Percentiles rank a stretch among this genome's conserved stretches.
These are phyloP conservation scores for Pardosa pseudoannulata DNA, from an alignment of 2,888 invertebrate species.

Conservation along the genomic window DNA sequence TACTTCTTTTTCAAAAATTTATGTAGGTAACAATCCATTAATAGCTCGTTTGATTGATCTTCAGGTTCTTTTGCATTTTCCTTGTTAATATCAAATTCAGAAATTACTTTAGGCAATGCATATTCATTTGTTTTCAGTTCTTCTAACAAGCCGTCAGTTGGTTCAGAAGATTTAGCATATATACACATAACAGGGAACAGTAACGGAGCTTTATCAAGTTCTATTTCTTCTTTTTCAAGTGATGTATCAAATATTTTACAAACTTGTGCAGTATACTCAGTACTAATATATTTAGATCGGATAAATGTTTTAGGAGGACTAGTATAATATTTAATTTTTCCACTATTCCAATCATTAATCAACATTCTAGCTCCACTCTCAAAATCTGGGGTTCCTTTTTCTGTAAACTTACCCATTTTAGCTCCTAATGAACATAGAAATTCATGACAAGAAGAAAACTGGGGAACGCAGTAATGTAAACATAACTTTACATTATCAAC, in stretches of 20 bases:
- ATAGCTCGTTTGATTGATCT: slow-evolving; percentile 83
- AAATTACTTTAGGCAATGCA: not conserved
- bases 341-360: slow-evolving; percentile 93
- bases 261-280: slow-evolving; percentile 86
- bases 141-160: slow-evolving; percentile 80
- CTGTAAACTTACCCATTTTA: slow-evolving; percentile 90
- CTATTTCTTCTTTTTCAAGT: slow-evolving; percentile 81
- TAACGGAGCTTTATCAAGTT: slow-evolving; percentile 52
- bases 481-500: slow-evolving; percentile 88
- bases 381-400: slow-evolving; percentile 92
- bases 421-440: slow-evolving; percentile 87
- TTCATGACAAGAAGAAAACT: slow-evolving; percentile 80
- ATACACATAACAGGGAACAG: slow-evolving; percentile 71
- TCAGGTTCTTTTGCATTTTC: slow-evolving; percentile 81
- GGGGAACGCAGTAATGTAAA: slow-evolving; percentile 80
- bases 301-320: slow-evolving; percentile 87
- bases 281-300: slow-evolving; percentile 82
- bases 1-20: slow-evolving; percentile 82
- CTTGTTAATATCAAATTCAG: slow-evolving; percentile 75
- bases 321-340: slow-evolving; percentile 79
- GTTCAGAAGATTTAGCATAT: slow-evolving; percentile 66
- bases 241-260: slow-evolving; percentile 88
- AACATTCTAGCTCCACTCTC: slow-evolving; percentile 90
- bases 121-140: slow-evolving; percentile 82
- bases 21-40: slow-evolving; percentile 78